Base-by-base conservation (phyloP, 1,140 invertebrate species). In the Danaus melanippus region DNA sequence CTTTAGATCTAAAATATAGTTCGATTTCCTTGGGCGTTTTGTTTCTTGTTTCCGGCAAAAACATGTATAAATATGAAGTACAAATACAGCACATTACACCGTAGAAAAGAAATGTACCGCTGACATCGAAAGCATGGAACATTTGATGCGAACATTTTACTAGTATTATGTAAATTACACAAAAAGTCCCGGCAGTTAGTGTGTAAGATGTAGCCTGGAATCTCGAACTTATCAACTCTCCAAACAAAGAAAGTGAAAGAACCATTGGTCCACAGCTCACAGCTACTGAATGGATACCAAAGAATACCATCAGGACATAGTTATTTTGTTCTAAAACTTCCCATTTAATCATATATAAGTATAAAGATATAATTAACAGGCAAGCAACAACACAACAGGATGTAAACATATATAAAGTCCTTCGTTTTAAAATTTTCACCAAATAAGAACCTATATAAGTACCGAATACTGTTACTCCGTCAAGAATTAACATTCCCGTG, bases 41-140 rank as follows among this genome's bases (percentile, higher is more conserved):
- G 43, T 71, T 62, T 55, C 71, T 74, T 6, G 69, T 74, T 50
- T 74, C 71, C 10, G 71, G 71, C 39, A 70, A 50, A 53, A 62
- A 68, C 40, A 55, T 21, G 12, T 62, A 62, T 11, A 70, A 47
- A 9, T 68, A 11, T 8, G 63, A 3, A 6, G 57, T 60, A 15
- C 59, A 59, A 0, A 58, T 42, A 1, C 47, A 53, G 10, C 54
- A 55, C 0, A 42, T 15, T 10, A 66, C 48, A 10, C 62, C 71
- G 15, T 58, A 71, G 9, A 32, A 32, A 32, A 32, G 21, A 7
- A 32, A 32, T 32, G 21, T 32, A 32, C 21, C 21, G 21, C 21
- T 32, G 21, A 32, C 21, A 32, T 32, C 21, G 21, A 32, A 32
- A 32, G 6, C 21, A 7, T 7, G 21, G 6, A 32, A 32, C 21